Conservation (phyloP, 2,797 vertebrate species). For the Semotilus atromaculatus region DNA sequence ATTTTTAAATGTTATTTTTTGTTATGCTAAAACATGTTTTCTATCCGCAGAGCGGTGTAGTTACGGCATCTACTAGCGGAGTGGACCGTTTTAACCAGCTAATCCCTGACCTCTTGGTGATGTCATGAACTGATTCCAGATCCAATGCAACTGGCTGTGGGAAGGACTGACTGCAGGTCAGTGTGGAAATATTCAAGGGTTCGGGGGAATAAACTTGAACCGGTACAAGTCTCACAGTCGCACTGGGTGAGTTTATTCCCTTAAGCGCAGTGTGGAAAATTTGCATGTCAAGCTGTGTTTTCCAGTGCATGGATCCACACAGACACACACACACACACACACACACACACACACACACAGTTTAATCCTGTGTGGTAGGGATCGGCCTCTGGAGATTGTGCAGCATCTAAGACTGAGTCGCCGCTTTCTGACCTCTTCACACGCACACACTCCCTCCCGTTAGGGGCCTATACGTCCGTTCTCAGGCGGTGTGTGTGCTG, state of each 20-base stretch:
- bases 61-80: neutral
- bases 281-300: constrained; percentile 28
- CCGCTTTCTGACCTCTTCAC: constrained; percentile 37
- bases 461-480: constrained; percentile 33
- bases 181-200: neutral
- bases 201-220: constrained; percentile 30
- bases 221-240: neutral
- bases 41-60: neutral
- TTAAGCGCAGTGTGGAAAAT: constrained; percentile 32
- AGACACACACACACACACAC: neutral
- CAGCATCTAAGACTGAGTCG: constrained; percentile 5
- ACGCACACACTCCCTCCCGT: constrained; percentile 28
- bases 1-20: neutral
- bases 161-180: constrained; percentile 1
- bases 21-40: neutral
- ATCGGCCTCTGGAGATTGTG: constrained; percentile 42
- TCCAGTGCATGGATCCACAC: neutral
- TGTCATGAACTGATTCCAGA: constrained; percentile 15
- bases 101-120: neutral
- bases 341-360: constrained; percentile 36
- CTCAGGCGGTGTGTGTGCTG: constrained; percentile 38
- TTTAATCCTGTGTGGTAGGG: constrained; percentile 36
- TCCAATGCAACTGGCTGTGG: neutral
- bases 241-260: constrained; percentile 26
- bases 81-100: neutral